Conservation (phyloP, 2,888 invertebrate species). For the Malacosoma neustria region DNA sequence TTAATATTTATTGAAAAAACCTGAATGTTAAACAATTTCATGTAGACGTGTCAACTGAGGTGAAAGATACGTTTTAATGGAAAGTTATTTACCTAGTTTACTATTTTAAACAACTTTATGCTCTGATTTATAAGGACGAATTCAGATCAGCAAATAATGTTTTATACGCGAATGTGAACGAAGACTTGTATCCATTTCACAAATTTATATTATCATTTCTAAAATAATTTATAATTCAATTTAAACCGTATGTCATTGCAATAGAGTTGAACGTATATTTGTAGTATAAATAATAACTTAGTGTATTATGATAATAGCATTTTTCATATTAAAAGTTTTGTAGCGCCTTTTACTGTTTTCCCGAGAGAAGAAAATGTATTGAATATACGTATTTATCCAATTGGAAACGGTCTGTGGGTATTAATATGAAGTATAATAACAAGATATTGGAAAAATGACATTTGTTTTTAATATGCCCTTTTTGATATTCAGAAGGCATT, state of each 20-base stretch:
- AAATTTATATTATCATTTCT: neutral
- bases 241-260: neutral
- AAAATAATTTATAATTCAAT: neutral
- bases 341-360: conserved; percentile 28
- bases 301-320: conserved; percentile 61
- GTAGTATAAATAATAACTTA: conserved; percentile 1
- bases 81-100: conserved; percentile 5
- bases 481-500: conserved; percentile 9
- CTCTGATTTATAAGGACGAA: neutral
- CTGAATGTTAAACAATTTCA: conserved; percentile 35
- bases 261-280: neutral
- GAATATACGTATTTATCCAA: neutral
- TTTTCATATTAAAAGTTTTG: conserved; percentile 71
- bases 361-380: conserved; percentile 16
- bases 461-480: neutral
- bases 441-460: neutral
- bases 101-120: neutral
- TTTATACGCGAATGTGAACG: conserved; percentile 1
- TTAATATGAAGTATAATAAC: neutral
- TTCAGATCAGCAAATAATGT: neutral
- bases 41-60: conserved; percentile 30
- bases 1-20: conserved; percentile 45
- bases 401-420: neutral
- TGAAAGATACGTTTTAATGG: conserved; percentile 24
- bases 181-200: neutral